Evolutionary conservation across 2,113 vertebrate genomes (phyloP), one percentile per base, ranked within the genome.

Genomic region (Sula dactylatra): DNA sequence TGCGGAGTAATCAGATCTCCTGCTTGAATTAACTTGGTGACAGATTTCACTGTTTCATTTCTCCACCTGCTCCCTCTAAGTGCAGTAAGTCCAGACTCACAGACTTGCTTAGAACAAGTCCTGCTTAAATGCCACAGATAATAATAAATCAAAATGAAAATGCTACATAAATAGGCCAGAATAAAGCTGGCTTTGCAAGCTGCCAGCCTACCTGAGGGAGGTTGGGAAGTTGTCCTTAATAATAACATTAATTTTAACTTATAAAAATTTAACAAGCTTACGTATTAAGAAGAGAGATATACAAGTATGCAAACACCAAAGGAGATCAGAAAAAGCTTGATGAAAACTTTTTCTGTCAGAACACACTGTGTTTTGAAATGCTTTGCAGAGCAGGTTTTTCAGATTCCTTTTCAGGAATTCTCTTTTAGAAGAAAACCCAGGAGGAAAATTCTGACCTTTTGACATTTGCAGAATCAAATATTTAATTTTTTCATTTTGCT

Each of bases 91-190:
- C 36, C n/a, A 70, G 18, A 42, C 31, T 65, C 62, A 61, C 4
- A 86, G 58, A 72, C 32, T 70, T 80, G 21, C 38, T 92, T 86
- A 54, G 20, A 94, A 81, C 66, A 79, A 34, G 18, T 62, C 47
- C 40, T 86, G 25, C 74, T 73, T 94, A 83, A 94, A 73, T 86
- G 64, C 16, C 66, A 88, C 54, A 55, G 49, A 38, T 62, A 72
- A 61, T 81, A 97, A 70, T 31, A 80, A 85, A 87, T 80, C 61
- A 91, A 82, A 95, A 80, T 54, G 13, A 80, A 96, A 94, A 58
- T 50, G 20, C n/a, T 80, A 45, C 34, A 21, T 58, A 93, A 77
- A 90, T 38, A 86, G 27, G 38, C 17, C 54, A 79, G 40, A 87
- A 88, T 32, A 90, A 88, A 88, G 40, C 54, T 88, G 78, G 22